Evolutionary conservation across 2,113 vertebrate genomes (phyloP).

Genomic region (Emydura subglobosa): DNA sequence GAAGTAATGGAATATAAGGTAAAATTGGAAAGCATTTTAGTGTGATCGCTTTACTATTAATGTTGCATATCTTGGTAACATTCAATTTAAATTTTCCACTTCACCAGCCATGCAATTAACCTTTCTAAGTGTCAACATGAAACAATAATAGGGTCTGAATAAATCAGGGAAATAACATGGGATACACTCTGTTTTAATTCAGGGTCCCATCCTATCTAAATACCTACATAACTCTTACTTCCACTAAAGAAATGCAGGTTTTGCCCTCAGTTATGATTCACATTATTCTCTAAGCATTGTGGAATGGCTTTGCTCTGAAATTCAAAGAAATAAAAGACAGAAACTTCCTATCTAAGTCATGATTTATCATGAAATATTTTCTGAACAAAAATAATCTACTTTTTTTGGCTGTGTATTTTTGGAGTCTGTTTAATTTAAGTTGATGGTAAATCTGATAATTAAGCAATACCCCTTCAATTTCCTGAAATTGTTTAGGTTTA

Average conservation of each 20-base stretch:
- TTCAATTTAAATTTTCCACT: constrained; percentile 1
- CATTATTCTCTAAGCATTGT: background rate
- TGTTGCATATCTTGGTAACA: background rate
- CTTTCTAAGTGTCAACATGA: background rate
- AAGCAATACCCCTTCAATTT: constrained; percentile 47
- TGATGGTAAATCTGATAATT: constrained; percentile 37
- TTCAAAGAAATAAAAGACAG: background rate
- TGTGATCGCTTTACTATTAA: background rate
- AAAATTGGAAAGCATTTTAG: background rate
- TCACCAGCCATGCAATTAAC: background rate
- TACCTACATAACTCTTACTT: background rate
- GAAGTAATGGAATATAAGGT: background rate
- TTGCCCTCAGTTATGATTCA: constrained; percentile 22
- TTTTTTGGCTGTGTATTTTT: constrained; percentile 32
- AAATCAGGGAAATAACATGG: background rate
- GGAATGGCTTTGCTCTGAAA: background rate
- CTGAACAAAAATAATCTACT: constrained; percentile 14
- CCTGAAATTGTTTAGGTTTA: constrained; percentile 22
- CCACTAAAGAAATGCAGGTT: constrained; percentile 9
- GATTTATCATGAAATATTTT: background rate
- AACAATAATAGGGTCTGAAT: background rate
- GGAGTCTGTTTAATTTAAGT: constrained; percentile 15
- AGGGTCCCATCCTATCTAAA: background rate
- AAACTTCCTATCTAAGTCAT: constrained; percentile 40
- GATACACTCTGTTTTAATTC: constrained; percentile 8